Evolutionary conservation across 92 coral and sea anemone genomes (phyloP).

Genomic region (Parazoanthus darwini): DNA sequence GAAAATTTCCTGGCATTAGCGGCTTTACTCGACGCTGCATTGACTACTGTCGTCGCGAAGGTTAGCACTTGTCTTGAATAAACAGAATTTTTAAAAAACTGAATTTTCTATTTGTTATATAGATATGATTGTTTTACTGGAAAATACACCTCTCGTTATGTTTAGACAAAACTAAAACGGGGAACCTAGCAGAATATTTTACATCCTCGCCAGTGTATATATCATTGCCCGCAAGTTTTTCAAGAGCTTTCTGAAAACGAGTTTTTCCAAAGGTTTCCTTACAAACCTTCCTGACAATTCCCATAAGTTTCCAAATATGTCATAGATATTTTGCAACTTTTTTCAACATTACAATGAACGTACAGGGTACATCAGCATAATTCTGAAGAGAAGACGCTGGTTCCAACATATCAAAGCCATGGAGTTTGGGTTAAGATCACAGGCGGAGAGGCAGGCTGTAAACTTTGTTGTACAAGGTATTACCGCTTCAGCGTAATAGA

Average conservation of each 20-base stretch:
- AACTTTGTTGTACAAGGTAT: conserved; percentile 95
- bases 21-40: conserved; percentile 72
- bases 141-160: no score
- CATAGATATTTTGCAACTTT: not conserved
- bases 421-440: conserved; percentile 71
- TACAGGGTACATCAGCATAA: conserved; percentile 77
- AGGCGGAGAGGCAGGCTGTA: conserved; percentile 96
- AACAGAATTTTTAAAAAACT: not conserved
- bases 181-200: no score
- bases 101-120: not conserved
- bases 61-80: conserved; percentile 43
- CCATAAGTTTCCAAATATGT: no score
- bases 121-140: not conserved
- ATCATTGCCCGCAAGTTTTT: no score
- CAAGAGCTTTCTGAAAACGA: no score
- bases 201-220: no score
- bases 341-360: not conserved
- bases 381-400: conserved; percentile 78
- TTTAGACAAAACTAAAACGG: no score
- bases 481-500: not conserved
- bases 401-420: conserved; percentile 73
- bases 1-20: conserved; percentile 77
- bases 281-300: not conserved
- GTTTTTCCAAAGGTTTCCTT: not conserved
- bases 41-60: conserved; percentile 67